Conservation (phyloP, 1,140 invertebrate species). For the Brachionus plicatilis region DNA sequence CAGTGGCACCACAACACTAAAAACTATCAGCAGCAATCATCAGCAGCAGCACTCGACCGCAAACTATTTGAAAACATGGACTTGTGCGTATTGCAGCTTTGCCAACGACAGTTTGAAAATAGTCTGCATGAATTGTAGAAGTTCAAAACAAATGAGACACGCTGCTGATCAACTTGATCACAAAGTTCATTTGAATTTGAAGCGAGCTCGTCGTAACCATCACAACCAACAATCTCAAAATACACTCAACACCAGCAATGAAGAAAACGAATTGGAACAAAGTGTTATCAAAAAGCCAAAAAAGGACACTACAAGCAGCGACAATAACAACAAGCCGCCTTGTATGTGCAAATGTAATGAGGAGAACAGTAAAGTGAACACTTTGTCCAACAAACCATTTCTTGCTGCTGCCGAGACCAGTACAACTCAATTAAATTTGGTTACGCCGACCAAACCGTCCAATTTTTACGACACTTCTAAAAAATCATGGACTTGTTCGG, state of each 20-base stretch:
- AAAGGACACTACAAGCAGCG: too few species aligned
- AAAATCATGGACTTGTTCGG: slow-evolving; percentile 4
- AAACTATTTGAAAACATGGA: slow-evolving; percentile 25
- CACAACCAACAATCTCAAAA: background rate
- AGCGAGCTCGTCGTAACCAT: background rate
- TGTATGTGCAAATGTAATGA: background rate
- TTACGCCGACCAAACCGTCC: slow-evolving; percentile 9
- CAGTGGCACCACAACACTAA: background rate
- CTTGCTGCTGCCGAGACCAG: background rate
- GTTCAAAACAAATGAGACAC: background rate
- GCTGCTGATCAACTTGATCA: background rate
- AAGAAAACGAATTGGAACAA: slow-evolving; percentile 7
- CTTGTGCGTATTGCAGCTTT: slow-evolving; percentile 7
- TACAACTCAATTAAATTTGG: background rate
- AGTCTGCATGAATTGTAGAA: slow-evolving; percentile 31
- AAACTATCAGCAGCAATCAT: background rate
- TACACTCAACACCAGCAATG: background rate
- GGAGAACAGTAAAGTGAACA: background rate
- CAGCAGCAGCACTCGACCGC: background rate
- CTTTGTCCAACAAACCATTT: too few species aligned
- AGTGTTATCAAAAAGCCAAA: background rate
- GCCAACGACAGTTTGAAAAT: slow-evolving; percentile 34
- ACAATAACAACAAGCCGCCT: background rate
- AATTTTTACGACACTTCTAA: background rate
- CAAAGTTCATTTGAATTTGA: background rate